A percentile compares a stretch with the other conserved stretches of the same genome.
phyloP scores from a whole-genome alignment of 2,113 vertebrate species.

The Elaphurus davidianus region DNA sequence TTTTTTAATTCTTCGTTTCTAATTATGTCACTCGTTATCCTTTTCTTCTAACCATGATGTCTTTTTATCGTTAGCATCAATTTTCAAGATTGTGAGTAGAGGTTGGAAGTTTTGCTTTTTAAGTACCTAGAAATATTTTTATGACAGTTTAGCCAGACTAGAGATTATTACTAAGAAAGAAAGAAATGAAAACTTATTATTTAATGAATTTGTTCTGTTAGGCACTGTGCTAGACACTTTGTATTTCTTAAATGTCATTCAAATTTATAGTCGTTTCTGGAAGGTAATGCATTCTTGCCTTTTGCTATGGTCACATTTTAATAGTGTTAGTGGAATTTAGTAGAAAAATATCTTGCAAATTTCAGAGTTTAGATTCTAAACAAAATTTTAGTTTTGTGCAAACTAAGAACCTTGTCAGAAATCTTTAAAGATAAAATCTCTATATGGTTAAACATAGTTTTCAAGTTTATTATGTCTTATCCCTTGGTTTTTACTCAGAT shows the following conservation, averaged over 20 bases:
- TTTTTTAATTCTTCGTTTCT: background rate
- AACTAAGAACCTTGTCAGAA: background rate
- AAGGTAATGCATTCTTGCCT: background rate
- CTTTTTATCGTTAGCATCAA: conserved; percentile 14
- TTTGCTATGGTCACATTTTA: conserved; percentile 28
- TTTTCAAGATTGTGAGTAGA: conserved; percentile 24
- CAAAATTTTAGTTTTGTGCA: conserved; percentile 34
- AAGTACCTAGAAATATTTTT: conserved; percentile 41
- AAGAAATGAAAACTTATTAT: conserved; percentile 10
- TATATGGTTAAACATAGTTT: background rate
- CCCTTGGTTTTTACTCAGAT: background rate
- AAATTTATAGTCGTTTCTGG: background rate
- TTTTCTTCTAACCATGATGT: conserved; percentile 20
- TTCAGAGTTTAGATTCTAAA: conserved; percentile 26
- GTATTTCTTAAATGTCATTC: conserved; percentile 5
- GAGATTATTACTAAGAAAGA: conserved; percentile 17
- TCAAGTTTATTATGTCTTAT: background rate
- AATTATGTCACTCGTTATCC: background rate
- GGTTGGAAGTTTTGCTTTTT: conserved; percentile 26
- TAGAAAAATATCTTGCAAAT: background rate
- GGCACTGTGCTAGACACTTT: background rate
- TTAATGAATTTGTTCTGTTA: conserved; percentile 5
- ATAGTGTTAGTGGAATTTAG: conserved; percentile 11
- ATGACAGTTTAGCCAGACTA: background rate
- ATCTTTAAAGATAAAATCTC: background rate